Evolutionary conservation across 2,888 invertebrate genomes (phyloP).

Genomic region (Alloplasta piceator): DNA sequence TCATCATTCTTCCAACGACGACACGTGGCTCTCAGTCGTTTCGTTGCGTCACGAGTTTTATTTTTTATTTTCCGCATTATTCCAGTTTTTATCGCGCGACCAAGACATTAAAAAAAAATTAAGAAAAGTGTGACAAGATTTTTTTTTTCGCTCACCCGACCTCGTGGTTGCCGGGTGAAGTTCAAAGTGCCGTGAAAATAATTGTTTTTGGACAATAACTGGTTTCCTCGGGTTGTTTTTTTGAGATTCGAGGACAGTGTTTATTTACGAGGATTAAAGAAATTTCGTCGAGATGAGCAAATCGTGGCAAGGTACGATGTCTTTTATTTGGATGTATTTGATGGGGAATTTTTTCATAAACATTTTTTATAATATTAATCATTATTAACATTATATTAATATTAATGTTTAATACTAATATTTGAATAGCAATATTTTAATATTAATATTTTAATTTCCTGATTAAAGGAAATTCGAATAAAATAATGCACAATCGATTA

Average conservation of each 20-base stretch:
- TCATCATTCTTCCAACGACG: too few relatives aligned
- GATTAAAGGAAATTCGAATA: too few relatives aligned
- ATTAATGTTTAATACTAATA: too few relatives aligned
- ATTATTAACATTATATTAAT: too few relatives aligned
- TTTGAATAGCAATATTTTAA: too few relatives aligned
- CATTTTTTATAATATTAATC: slow-evolving; percentile 2
- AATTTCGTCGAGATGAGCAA: slow-evolving; percentile 75
- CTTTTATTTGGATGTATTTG: slow-evolving; percentile 28
- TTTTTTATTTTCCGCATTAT: not conserved
- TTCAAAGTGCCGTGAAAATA: slow-evolving; percentile 29
- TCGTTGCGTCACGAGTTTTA: too few relatives aligned
- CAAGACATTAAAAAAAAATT: not conserved
- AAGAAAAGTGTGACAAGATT: slow-evolving; percentile 24
- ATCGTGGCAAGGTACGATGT: slow-evolving; percentile 78
- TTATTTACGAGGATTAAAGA: slow-evolving; percentile 53
- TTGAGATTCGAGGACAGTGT: slow-evolving; percentile 3
- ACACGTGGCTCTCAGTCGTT: too few relatives aligned
- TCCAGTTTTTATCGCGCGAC: not conserved
- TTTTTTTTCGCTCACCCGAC: slow-evolving; percentile 27
- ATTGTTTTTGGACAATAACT: slow-evolving; percentile 9
- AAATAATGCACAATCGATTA: too few relatives aligned
- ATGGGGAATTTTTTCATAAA: not conserved
- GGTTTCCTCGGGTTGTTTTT: slow-evolving; percentile 15
- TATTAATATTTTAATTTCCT: too few relatives aligned
- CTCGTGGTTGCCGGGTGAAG: slow-evolving; percentile 29